These are phyloP conservation scores for Neoascia interrupta DNA, from an alignment of 2,888 invertebrate genomes.

Conservation along the genomic window DNA sequence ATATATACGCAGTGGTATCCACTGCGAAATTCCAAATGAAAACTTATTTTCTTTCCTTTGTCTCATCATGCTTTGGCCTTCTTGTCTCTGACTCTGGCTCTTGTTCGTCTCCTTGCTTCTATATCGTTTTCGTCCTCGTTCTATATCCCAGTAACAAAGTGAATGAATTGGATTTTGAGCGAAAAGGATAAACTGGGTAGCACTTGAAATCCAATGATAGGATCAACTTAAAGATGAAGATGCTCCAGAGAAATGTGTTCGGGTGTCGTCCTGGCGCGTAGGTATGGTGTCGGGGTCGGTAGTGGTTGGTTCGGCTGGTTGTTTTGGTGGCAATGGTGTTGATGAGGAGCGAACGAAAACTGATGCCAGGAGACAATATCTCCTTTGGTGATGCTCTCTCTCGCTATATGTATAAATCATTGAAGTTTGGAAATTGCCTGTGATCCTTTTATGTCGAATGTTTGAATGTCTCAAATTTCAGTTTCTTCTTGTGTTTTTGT, in stretches of 20 bases:
- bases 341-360: constrained; percentile 60
- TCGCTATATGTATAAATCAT: no score
- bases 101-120: neutral
- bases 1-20: no score
- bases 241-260: constrained; percentile 43
- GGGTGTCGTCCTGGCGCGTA: constrained; percentile 15
- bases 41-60: constrained; percentile 43
- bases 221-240: constrained; percentile 52
- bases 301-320: neutral
- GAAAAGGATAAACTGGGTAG: constrained; percentile 55
- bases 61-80: neutral
- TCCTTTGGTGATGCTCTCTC: constrained; percentile 55
- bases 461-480: constrained; percentile 43
- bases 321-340: constrained; percentile 28
- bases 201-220: constrained; percentile 66
- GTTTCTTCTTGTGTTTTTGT: constrained; percentile 10
- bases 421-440: constrained; percentile 65
- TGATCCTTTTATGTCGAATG: constrained; percentile 63
- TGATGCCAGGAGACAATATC: constrained; percentile 59
- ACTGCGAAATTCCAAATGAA: constrained; percentile 56
- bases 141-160: constrained; percentile 63
- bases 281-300: neutral
- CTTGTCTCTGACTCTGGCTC: constrained; percentile 2
- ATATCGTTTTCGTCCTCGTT: neutral
- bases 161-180: constrained; percentile 62